phyloP scores from a whole-genome alignment of 1,140 invertebrate species.

The Drosophila sp. region DNA sequence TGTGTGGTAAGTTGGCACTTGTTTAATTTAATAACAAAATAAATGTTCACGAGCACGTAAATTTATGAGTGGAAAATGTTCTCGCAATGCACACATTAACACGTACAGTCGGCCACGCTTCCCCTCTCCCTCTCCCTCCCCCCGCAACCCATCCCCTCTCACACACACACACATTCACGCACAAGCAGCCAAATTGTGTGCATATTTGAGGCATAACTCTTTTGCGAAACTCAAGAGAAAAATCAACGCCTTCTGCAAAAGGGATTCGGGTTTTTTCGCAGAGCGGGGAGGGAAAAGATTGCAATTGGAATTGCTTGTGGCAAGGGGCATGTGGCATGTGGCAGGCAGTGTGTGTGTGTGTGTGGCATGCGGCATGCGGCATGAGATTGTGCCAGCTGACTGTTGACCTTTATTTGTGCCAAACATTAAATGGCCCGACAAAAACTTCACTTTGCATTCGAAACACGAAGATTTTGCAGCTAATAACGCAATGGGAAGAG shows the following conservation, averaged over 20 bases:
- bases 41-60: constrained; percentile 73
- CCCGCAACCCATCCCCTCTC: neutral
- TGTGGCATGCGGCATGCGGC: neutral
- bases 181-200: constrained; percentile 20
- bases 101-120: constrained; percentile 36
- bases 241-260: constrained; percentile 44
- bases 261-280: neutral
- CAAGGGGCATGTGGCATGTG: constrained; percentile 16
- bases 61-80: constrained; percentile 74
- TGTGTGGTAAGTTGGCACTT: constrained; percentile 51
- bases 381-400: neutral
- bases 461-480: constrained; percentile 2
- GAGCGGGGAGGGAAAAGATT: neutral
- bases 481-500: neutral
- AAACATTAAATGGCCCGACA: constrained; percentile 2
- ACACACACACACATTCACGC: neutral
- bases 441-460: too few relatives aligned
- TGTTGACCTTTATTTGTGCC: constrained; percentile 13
- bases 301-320: constrained; percentile 23
- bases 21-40: constrained; percentile 82
- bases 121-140: too few relatives aligned
- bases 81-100: constrained; percentile 73
- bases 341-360: neutral
- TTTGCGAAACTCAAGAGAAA: constrained; percentile 20
- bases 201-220: constrained; percentile 64